Evolutionary conservation across 1,140 invertebrate genomes (phyloP).

Genomic region (Scaptomyza pallida): DNA sequence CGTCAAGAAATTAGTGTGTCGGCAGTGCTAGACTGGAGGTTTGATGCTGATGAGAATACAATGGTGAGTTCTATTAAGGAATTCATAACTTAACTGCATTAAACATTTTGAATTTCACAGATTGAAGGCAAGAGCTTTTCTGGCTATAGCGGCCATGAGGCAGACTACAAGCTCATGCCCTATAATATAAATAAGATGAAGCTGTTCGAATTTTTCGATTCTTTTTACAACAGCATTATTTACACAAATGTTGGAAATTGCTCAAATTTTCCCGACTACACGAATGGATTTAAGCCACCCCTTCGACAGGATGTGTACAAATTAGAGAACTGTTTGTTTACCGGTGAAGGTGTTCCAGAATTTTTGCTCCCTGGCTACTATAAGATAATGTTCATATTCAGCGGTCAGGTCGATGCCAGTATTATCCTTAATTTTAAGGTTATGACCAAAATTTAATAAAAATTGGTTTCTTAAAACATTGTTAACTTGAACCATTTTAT

Average conservation of each 20-base stretch:
- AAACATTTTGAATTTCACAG: neutral
- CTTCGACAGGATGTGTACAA: neutral
- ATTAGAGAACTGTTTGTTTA: neutral
- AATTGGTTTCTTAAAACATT: too few species aligned
- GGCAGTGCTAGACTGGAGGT: neutral
- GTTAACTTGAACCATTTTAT: too few species aligned
- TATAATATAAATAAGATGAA: neutral
- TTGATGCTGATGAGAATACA: neutral
- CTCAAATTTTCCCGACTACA: neutral
- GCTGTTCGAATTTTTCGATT: neutral
- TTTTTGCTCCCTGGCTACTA: conserved; percentile 2
- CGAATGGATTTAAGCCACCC: neutral
- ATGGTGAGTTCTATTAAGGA: neutral
- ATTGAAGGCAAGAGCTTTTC: neutral
- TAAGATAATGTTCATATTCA: neutral
- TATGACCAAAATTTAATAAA: neutral
- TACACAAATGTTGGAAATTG: neutral
- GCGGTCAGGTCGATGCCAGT: neutral
- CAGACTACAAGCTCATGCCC: neutral
- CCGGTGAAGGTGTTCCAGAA: neutral
- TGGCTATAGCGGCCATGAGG: neutral
- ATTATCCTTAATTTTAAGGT: neutral
- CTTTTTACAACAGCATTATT: neutral
- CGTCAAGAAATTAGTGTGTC: neutral
- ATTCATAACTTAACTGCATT: neutral